A percentile compares a stretch with the other conserved stretches of the same genome.
These are phyloP conservation scores for Peromyscus californicus DNA, from an alignment of 2,113 vertebrate species.

Conservation along the genomic window DNA sequence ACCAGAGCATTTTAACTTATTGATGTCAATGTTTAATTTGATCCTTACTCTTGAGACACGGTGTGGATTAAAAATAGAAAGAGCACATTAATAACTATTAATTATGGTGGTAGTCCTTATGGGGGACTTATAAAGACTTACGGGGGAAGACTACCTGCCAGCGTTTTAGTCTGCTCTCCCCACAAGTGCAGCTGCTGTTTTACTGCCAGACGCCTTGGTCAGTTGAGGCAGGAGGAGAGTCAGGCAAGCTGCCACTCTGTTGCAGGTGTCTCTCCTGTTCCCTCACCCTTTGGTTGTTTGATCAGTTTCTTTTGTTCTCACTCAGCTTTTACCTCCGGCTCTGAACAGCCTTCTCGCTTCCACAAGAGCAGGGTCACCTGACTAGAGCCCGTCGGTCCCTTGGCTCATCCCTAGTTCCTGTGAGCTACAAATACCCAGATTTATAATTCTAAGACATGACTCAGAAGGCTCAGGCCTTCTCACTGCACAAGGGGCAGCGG, in stretches of 20 bases:
- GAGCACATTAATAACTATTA: neutral
- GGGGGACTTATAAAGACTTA: neutral
- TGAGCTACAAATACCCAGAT: neutral
- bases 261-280: neutral
- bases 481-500: neutral
- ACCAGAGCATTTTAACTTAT: slow-evolving; percentile 42
- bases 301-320: neutral
- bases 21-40: neutral
- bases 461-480: neutral
- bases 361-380: neutral
- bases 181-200: neutral
- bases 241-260: neutral
- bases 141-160: neutral
- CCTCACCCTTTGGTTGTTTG: accelerated
- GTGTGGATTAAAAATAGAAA: slow-evolving; percentile 12
- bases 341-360: neutral
- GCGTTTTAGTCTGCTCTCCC: neutral
- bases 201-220: neutral
- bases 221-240: neutral
- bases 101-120: neutral
- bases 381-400: neutral
- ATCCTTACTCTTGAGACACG: neutral
- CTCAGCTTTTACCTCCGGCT: neutral
- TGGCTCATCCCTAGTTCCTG: neutral
- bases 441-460: neutral